These are phyloP conservation scores for Isotomurus palustris DNA, from an alignment of 2,888 invertebrate species.

Conservation along the genomic window DNA sequence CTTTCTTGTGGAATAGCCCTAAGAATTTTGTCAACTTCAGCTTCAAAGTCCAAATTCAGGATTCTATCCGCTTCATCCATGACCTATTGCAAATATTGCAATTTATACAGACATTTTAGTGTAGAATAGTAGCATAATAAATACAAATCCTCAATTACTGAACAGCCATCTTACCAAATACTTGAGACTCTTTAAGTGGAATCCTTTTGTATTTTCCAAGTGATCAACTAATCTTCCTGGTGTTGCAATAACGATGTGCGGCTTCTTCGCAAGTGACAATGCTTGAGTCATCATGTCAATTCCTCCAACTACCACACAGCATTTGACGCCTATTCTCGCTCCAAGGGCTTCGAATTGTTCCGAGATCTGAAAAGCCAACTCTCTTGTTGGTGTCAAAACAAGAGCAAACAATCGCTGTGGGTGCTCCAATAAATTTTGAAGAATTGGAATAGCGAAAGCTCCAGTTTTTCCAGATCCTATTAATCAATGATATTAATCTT, in stretches of 20 bases:
- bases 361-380: conserved; percentile 95
- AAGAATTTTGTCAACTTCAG: conserved; percentile 93
- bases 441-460: conserved; percentile 92
- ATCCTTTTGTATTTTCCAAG: conserved; percentile 96
- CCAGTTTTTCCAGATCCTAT: conserved; percentile 96
- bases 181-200: conserved; percentile 81
- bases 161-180: conserved; percentile 62
- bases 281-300: conserved; percentile 98
- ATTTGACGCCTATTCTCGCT: conserved; percentile 85
- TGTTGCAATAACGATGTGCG: conserved; percentile 94
- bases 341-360: conserved; percentile 98
- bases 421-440: conserved; percentile 81
- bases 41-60: conserved; percentile 98
- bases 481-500: too few relatives aligned
- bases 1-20: conserved; percentile 86
- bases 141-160: neutral
- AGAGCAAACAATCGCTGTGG: conserved; percentile 93
- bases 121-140: too few relatives aligned
- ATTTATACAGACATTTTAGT: too few relatives aligned
- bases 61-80: conserved; percentile 99
- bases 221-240: conserved; percentile 95
- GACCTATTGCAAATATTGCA: conserved; percentile 58
- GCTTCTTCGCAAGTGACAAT: conserved; percentile 84
- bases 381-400: conserved; percentile 92
- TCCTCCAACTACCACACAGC: conserved; percentile 95